Evolutionary conservation across 2,113 vertebrate species (phyloP).

Genomic region (Butorides virescens): DNA sequence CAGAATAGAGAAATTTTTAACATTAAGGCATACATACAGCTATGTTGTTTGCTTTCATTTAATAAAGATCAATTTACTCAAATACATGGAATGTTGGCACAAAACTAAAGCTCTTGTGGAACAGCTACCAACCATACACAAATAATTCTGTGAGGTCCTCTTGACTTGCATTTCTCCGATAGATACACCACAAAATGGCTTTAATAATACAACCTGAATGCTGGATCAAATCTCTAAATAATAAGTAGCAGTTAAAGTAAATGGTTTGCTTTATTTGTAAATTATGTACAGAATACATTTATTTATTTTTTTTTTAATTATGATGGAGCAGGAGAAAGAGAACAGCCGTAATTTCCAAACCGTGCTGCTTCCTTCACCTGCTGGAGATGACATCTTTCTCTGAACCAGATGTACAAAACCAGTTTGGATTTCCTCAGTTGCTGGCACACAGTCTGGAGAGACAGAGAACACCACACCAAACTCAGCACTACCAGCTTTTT

Average conservation of each 20-base stretch:
- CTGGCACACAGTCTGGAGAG: conserved; percentile 64
- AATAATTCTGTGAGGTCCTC: conserved; percentile 62
- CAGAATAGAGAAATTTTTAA: conserved; percentile 64
- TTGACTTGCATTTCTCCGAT: conserved; percentile 66
- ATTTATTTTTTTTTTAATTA: conserved; percentile 44
- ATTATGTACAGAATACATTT: conserved; percentile 81
- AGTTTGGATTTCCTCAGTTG: conserved; percentile 79
- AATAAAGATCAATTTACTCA: conserved; percentile 75
- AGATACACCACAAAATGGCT: conserved; percentile 74
- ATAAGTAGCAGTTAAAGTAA: conserved; percentile 83
- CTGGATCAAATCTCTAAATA: conserved; percentile 79
- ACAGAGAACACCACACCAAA: conserved; percentile 57
- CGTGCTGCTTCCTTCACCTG: conserved; percentile 41
- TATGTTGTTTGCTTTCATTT: conserved; percentile 75
- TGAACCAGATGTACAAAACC: conserved; percentile 64
- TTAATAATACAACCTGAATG: conserved; percentile 74
- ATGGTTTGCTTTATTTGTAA: conserved; percentile 79
- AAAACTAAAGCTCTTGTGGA: conserved; percentile 77
- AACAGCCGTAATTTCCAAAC: conserved; percentile 45
- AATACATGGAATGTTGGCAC: conserved; percentile 86
- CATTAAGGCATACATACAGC: conserved; percentile 78
- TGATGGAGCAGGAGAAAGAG: conserved; percentile 58
- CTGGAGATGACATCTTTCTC: conserved; percentile 65
- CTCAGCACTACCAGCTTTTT: conserved; percentile 55
- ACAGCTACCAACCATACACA: conserved; percentile 66